Evolutionary conservation across 53 echinoderm and acorn worm genomes (phyloP), one percentile per base, ranked within the genome.

Genomic region (Antedon mediterranea): DNA sequence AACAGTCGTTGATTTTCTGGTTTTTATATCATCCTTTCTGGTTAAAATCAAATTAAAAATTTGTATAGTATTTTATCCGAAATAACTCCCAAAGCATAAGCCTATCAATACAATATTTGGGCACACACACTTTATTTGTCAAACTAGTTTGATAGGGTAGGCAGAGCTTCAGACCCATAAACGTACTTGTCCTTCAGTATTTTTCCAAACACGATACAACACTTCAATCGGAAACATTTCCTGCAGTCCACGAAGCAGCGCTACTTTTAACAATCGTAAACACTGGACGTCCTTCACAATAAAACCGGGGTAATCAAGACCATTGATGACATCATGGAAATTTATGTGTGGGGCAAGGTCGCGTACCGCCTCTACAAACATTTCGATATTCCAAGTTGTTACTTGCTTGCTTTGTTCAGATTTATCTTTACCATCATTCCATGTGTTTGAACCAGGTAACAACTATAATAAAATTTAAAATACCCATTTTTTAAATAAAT

Each of bases 401-500:
- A 82, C 78, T 77, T 86, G 89, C 30, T 73, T 78, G 29, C 81
- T 43, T 57, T 79, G 79, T 41, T 90, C 93, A 13, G 76, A 2
- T 79, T 89, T 89, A 85, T 94, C 95, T 71, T 91, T 89, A 71
- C 89, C 89, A 31, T 94, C 91, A 37, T 87, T 91, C 95, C 95
- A 94, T 11, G 91, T 89, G 29, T 85, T 91, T 43, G 82, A 87
- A 28, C 95, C 95, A 20, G 89, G 82, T 72, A 91, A 85, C 28
- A 88, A 86, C 91, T 91, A 74, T 7, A 42, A 43, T 28, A 28
- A 81, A 81, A 6, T n/a, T n/a, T n/a, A n/a, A n/a, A n/a, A n/a
- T n/a, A n/a, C n/a, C n/a, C n/a, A n/a, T n/a, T n/a, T n/a, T n/a
- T n/a, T n/a, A n/a, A n/a, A n/a, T n/a, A n/a, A n/a, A n/a, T n/a